These are phyloP conservation scores for Drosophila seclusa DNA, from an alignment of 2,888 invertebrate genomes.

Conservation along the genomic window DNA sequence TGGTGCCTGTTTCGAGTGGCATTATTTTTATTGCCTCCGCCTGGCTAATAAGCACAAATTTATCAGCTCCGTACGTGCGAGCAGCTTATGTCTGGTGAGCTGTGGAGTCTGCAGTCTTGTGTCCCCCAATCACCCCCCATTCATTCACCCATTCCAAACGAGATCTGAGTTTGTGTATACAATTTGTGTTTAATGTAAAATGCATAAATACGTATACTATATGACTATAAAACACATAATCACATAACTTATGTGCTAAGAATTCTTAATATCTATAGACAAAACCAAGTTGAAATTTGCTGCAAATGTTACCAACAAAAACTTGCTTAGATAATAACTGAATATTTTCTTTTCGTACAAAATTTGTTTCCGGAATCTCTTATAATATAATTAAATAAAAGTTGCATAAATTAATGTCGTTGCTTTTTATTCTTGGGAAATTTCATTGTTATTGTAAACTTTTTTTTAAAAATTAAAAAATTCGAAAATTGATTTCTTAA, in stretches of 20 bases:
- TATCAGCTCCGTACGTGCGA: conserved; percentile 76
- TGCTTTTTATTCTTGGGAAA: neutral
- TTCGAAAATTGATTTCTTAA: neutral
- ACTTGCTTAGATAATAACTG: neutral
- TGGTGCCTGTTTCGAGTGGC: conserved; percentile 42
- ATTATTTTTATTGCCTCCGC: conserved; percentile 61
- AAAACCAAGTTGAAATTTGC: conserved; percentile 8
- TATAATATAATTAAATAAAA: neutral
- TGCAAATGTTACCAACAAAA: neutral
- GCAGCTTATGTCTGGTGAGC: conserved; percentile 45
- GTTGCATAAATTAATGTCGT: neutral
- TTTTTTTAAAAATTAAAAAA: fast-evolving
- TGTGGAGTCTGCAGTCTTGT: conserved; percentile 7
- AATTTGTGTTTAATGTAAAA: conserved; percentile 40
- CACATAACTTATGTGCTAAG: conserved; percentile 4
- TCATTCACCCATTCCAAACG: conserved; percentile 7
- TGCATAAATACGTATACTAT: conserved; percentile 38
- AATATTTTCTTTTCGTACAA: neutral
- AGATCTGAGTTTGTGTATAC: conserved; percentile 17
- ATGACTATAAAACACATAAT: conserved; percentile 35
- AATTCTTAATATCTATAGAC: conserved; percentile 13
- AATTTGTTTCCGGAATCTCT: neutral
- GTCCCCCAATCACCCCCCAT: neutral
- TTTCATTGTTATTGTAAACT: neutral
- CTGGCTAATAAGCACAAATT: conserved; percentile 73